Evolutionary conservation across 2,113 vertebrate species (phyloP).

Genomic region (Cynopterus brachyotis): DNA sequence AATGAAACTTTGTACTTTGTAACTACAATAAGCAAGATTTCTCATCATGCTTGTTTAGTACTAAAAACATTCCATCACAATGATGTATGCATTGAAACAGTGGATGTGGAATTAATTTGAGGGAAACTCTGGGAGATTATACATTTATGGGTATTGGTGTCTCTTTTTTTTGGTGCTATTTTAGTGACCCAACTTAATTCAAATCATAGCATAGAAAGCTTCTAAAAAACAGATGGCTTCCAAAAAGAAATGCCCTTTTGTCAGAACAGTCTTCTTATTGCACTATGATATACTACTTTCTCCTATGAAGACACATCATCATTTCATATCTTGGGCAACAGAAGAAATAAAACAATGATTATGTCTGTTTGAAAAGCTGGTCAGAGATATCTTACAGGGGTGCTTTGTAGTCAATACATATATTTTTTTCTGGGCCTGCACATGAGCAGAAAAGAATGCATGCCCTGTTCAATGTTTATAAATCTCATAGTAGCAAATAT

Average conservation of each 20-base stretch:
- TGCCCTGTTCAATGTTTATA: not conserved
- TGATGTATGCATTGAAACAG: not conserved
- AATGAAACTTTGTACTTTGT: slow-evolving; percentile 15
- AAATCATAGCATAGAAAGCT: not conserved
- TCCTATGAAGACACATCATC: not conserved
- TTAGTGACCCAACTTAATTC: not conserved
- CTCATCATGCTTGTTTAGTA: not conserved
- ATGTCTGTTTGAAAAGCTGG: not conserved
- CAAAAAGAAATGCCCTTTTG: not conserved
- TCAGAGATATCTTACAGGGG: not conserved
- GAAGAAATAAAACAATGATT: not conserved
- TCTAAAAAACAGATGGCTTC: not conserved
- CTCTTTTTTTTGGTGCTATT: not conserved
- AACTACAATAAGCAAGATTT: slow-evolving; percentile 16
- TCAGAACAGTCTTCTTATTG: not conserved
- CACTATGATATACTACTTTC: not conserved
- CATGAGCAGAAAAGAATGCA: not conserved
- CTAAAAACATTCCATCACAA: slow-evolving; percentile 46
- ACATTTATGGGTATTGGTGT: not conserved
- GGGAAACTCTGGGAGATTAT: not conserved
- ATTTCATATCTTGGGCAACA: not conserved
- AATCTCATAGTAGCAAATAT: not conserved
- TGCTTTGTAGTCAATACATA: not conserved
- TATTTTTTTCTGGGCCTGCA: not conserved
- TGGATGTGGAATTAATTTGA: not conserved